Evolutionary conservation across 1,140 invertebrate species (phyloP).

Genomic region (Stegodyphus mimosarum): DNA sequence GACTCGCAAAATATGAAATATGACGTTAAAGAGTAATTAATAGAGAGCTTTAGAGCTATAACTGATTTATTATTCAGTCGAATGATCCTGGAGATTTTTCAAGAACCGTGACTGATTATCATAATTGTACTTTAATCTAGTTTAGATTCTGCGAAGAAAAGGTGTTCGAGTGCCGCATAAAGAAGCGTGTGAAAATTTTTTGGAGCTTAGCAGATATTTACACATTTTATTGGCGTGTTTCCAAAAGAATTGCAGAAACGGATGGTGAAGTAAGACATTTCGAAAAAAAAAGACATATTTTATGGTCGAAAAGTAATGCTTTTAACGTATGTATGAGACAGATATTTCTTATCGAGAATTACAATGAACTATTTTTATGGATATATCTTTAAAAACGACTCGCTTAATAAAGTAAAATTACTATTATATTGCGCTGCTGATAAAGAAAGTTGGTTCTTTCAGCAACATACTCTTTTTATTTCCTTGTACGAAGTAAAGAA

Average conservation of each 20-base stretch:
- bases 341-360: too few species aligned
- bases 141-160: neutral
- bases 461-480: too few species aligned
- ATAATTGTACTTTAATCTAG: constrained; percentile 50
- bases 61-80: constrained; percentile 32
- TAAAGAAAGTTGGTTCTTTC: too few species aligned
- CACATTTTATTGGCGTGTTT: constrained; percentile 17
- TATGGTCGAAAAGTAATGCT: too few species aligned
- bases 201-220: neutral
- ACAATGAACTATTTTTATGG: too few species aligned
- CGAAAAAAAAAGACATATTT: too few species aligned
- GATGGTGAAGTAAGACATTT: too few species aligned
- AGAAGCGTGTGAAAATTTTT: neutral
- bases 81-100: constrained; percentile 7
- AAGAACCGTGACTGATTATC: constrained; percentile 33
- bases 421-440: too few species aligned
- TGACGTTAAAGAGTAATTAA: constrained; percentile 22
- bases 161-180: neutral
- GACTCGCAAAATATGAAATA: constrained; percentile 5
- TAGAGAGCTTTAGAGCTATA: constrained; percentile 4
- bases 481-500: too few species aligned
- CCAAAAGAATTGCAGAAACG: neutral
- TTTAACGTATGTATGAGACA: too few species aligned
- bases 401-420: too few species aligned
- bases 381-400: too few species aligned